Evolutionary conservation across 53 echinoderm and acorn worm genomes (phyloP).

Genomic region (Apostichopus leukothele): DNA sequence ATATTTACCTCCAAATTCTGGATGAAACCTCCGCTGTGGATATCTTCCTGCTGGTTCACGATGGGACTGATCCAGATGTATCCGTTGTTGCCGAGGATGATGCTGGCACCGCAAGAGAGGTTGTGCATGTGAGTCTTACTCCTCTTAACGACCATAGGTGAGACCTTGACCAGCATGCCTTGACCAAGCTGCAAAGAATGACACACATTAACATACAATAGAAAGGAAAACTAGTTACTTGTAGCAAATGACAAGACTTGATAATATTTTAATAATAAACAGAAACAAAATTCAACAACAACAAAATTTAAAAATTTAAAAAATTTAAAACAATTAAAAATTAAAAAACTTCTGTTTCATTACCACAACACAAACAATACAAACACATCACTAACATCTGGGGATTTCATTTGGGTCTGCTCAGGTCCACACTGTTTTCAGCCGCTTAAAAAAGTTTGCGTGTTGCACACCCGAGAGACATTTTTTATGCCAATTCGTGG

Average conservation of each 20-base stretch:
- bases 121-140: conserved; percentile 99
- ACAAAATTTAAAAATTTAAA: too few species aligned
- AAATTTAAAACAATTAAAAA: too few species aligned
- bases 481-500: too few species aligned
- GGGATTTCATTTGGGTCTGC: too few species aligned
- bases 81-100: conserved; percentile 98
- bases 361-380: too few species aligned
- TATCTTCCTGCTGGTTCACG: conserved; percentile 64
- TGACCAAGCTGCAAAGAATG: conserved; percentile 71
- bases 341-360: too few species aligned
- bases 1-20: conserved; percentile 78
- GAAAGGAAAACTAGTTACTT: background rate
- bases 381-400: too few species aligned
- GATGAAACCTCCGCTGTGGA: conserved; percentile 75
- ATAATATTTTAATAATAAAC: too few species aligned
- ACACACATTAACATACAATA: background rate
- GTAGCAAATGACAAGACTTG: background rate
- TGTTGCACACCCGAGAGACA: too few species aligned
- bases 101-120: conserved; percentile 88
- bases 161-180: conserved; percentile 84
- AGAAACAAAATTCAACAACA: too few species aligned
- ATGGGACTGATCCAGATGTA: conserved; percentile 91
- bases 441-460: too few species aligned
- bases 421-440: too few species aligned
- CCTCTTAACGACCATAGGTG: conserved; percentile 84